Evolutionary conservation across 2,888 invertebrate genomes (phyloP), one percentile per base, ranked within the genome.

Genomic region (Acronicta psi): DNA sequence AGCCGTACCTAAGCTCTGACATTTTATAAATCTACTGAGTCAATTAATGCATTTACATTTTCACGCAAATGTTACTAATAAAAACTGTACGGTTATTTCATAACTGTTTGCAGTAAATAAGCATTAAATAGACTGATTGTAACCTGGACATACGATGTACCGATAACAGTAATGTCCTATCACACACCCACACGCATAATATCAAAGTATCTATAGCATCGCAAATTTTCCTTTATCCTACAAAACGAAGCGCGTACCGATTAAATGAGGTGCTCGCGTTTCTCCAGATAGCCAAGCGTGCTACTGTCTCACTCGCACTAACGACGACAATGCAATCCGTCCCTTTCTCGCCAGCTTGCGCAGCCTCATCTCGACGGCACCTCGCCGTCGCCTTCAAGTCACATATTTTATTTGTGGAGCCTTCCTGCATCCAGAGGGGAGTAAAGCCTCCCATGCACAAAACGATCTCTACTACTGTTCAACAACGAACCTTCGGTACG

Each of bases 181-280:
- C 69, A 73, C 52, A 77, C 80, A 59, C 66, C 73, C 62, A 75
- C 79, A 69, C 70, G 59, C 65, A 67, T 69, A 80, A 78, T 77
- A 59, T 73, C 70, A 77, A 67, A 65, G 76, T 81, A 81, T 80
- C 77, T 82, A 80, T 86, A 86, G 79, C 85, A 90, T 92, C 87
- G 88, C 87, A 88, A 91, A 89, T 85, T 89, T 91, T 90, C 85
- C 84, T 84, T 84, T 92, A 91, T 92, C 86, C 93, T 90, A 88
- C 84, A 91, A 90, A 90, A 87, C 89, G 91, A 90, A 91, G 91
- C 92, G 92, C 89, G 92, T 91, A 93, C 91, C 91, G 94, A 93
- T 93, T 94, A 94, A 93, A 93, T 90, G 91, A 92, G 93, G 91
- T 93, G 93, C 93, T 89, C 94, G 94, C 92, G 86, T 94, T 93